phyloP scores from a whole-genome alignment of 2,797 vertebrate genomes.

The Periophthalmus magnuspinnatus region DNA sequence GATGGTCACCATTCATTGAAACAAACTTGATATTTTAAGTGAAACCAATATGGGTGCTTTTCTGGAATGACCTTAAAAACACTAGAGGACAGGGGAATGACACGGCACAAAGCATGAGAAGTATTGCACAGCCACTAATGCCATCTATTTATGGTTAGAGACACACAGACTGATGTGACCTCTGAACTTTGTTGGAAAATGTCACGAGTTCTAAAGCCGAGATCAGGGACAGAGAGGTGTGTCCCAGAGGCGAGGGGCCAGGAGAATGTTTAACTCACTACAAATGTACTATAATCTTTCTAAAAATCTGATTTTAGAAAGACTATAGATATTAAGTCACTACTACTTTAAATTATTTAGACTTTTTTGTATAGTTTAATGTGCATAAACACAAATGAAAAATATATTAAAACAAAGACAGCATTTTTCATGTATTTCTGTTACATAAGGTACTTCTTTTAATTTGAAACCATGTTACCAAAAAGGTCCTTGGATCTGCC shows the following conservation, averaged over 20 bases:
- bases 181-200: slow-evolving; percentile 79
- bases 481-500: no score
- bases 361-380: no score
- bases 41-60: neutral
- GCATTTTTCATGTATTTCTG: no score
- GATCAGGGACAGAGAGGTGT: slow-evolving; percentile 13
- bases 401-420: no score
- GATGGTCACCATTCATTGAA: neutral
- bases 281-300: neutral
- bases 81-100: slow-evolving; percentile 41
- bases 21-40: neutral
- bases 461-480: no score
- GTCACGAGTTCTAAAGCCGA: slow-evolving; percentile 52
- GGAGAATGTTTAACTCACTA: slow-evolving; percentile 10
- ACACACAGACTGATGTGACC: slow-evolving; percentile 62
- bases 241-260: slow-evolving; percentile 5
- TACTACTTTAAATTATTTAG: no score
- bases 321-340: neutral
- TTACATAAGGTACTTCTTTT: no score
- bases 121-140: slow-evolving; percentile 16
- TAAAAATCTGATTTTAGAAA: neutral
- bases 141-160: slow-evolving; percentile 63
- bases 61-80: slow-evolving; percentile 36
- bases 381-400: no score
- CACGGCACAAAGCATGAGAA: slow-evolving; percentile 50